Evolutionary conservation across 2,888 invertebrate species (phyloP).

Genomic region (Coelinius sp.): DNA sequence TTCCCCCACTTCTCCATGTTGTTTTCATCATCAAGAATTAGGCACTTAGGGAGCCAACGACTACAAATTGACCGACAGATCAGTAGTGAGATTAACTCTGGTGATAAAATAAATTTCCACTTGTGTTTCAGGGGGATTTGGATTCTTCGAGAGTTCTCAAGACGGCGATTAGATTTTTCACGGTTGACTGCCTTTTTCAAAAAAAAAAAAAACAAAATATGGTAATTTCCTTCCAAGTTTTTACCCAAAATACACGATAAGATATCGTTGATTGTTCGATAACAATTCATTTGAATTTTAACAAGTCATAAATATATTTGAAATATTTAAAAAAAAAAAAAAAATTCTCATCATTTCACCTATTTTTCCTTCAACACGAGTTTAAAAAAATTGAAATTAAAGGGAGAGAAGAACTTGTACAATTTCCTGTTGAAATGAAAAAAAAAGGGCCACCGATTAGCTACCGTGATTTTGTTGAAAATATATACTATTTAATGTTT

Average conservation of each 20-base stretch:
- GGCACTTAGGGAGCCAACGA: constrained; percentile 10
- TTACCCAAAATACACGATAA: neutral
- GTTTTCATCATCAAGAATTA: constrained; percentile 16
- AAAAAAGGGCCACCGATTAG: no score
- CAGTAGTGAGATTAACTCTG: constrained; percentile 25
- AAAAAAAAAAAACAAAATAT: no score
- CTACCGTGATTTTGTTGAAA: constrained; percentile 10
- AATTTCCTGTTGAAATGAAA: constrained; percentile 15
- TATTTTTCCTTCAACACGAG: neutral
- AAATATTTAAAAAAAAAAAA: no score
- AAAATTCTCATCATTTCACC: no score
- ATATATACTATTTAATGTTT: neutral
- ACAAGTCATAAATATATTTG: neutral
- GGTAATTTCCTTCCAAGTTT: neutral
- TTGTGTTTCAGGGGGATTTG: neutral
- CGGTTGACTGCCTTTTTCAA: neutral
- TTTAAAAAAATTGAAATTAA: neutral
- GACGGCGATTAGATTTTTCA: neutral
- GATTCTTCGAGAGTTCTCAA: neutral
- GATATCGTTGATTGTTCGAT: neutral
- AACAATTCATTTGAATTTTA: neutral
- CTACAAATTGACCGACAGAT: constrained; percentile 38
- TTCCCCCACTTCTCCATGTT: neutral
- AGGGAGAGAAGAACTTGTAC: neutral
- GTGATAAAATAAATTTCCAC: constrained; percentile 31